A percentile compares a stretch with the other conserved stretches of the same genome.
Conservation (phyloP, 2,888 invertebrate genomes). For the Ditula angustiorana region DNA sequence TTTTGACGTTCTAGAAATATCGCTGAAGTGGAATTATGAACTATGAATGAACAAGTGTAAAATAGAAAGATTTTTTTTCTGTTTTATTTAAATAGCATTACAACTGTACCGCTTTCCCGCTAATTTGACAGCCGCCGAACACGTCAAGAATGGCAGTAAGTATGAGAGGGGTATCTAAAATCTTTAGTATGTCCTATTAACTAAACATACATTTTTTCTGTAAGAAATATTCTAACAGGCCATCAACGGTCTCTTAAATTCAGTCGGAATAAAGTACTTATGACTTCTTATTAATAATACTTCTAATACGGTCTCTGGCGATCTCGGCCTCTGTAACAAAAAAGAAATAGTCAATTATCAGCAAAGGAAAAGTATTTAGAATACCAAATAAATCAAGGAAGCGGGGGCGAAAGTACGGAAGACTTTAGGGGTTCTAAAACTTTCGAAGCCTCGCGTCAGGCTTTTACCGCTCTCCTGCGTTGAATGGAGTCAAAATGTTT, state of each 20-base stretch:
- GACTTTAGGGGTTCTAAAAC: too few relatives aligned
- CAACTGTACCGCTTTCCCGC: too few relatives aligned
- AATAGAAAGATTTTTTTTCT: too few relatives aligned
- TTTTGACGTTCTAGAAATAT: too few relatives aligned
- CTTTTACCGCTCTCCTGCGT: too few relatives aligned
- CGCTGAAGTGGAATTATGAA: too few relatives aligned
- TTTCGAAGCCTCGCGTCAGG: too few relatives aligned
- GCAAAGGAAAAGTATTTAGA: not conserved
- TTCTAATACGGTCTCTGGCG: conserved; percentile 77
- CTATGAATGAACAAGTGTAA: too few relatives aligned
- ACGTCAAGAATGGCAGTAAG: not conserved
- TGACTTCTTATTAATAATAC: conserved; percentile 33
- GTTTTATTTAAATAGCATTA: too few relatives aligned
- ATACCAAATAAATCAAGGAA: not conserved
- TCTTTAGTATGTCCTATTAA: not conserved
- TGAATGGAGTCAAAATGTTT: too few relatives aligned
- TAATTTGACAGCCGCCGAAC: too few relatives aligned
- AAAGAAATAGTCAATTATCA: conserved; percentile 36
- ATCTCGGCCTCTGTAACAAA: conserved; percentile 80
- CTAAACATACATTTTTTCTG: not conserved
- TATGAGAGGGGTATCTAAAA: not conserved
- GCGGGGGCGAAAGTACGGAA: too few relatives aligned
- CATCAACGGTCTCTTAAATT: not conserved
- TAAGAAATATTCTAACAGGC: conserved; percentile 4
- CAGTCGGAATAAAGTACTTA: conserved; percentile 35